phyloP scores from a whole-genome alignment of 2,113 vertebrate species.

The Oryzias melastigma region DNA sequence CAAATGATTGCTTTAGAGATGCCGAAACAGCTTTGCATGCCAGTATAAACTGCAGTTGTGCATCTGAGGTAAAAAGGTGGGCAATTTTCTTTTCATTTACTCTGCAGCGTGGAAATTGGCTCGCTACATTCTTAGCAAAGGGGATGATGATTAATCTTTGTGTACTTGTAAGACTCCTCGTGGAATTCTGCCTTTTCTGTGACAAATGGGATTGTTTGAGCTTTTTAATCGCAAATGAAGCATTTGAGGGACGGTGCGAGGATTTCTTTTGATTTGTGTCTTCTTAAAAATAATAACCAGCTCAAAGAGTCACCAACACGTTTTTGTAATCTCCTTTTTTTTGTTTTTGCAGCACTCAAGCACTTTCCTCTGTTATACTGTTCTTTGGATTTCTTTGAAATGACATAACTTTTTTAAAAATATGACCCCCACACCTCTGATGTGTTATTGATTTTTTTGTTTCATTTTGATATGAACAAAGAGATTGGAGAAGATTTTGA shows the following conservation, averaged over 20 bases:
- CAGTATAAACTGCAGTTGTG: slow-evolving; percentile 17
- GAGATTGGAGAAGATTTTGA: slow-evolving; percentile 10
- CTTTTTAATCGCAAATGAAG: slow-evolving; percentile 34
- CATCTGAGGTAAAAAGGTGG: slow-evolving; percentile 56
- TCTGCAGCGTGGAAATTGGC: slow-evolving; percentile 48
- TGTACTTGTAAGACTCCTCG: slow-evolving; percentile 13
- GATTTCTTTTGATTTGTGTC: slow-evolving; percentile 40
- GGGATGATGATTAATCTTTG: slow-evolving; percentile 14
- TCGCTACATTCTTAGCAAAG: slow-evolving; percentile 42
- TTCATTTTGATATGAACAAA: slow-evolving; percentile 32
- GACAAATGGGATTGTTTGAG: slow-evolving; percentile 30
- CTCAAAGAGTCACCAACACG: slow-evolving; percentile 19
- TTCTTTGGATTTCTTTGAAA: slow-evolving; percentile 45
- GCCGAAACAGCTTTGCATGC: slow-evolving; percentile 30
- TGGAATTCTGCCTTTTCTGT: slow-evolving; percentile 27
- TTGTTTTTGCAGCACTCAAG: slow-evolving; percentile 26
- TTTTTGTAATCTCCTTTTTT: slow-evolving; percentile 24
- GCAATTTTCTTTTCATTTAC: slow-evolving; percentile 73
- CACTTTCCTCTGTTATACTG: slow-evolving; percentile 45
- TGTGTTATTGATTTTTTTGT: slow-evolving; percentile 47
- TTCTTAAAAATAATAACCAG: slow-evolving; percentile 21
- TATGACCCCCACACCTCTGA: slow-evolving; percentile 20
- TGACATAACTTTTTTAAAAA: slow-evolving; percentile 56
- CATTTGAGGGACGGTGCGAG: slow-evolving; percentile 13
- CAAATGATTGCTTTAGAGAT: slow-evolving; percentile 58